phyloP scores from a whole-genome alignment of 2,113 vertebrate genomes.

The Hymenochirus boettgeri region DNA sequence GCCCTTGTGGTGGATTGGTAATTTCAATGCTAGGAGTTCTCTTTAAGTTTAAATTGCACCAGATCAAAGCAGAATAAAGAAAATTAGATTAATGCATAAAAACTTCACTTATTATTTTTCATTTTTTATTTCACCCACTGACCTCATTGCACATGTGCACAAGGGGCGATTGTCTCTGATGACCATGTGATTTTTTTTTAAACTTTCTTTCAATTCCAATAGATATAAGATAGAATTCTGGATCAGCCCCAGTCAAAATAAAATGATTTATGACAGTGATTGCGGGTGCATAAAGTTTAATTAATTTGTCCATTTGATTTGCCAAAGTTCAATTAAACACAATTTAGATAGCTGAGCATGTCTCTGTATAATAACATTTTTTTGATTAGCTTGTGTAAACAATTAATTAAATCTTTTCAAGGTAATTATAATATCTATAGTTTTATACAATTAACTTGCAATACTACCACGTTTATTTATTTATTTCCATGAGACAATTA shows the following conservation, averaged over 20 bases:
- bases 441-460: conserved; percentile 10
- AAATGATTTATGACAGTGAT: neutral
- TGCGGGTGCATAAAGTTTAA: conserved; percentile 4
- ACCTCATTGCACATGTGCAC: too few relatives aligned
- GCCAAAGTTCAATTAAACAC: neutral
- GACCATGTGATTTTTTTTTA: too few relatives aligned
- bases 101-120: too few relatives aligned
- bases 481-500: too few relatives aligned
- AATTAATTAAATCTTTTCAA: neutral
- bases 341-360: neutral
- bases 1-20: too few relatives aligned
- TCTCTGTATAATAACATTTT: neutral
- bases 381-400: conserved; percentile 15
- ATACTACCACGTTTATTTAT: conserved; percentile 14
- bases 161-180: too few relatives aligned
- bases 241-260: neutral
- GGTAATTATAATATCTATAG: conserved; percentile 14
- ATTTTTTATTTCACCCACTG: too few relatives aligned
- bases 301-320: conserved; percentile 21
- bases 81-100: too few relatives aligned
- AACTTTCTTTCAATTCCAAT: neutral
- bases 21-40: too few relatives aligned
- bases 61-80: too few relatives aligned
- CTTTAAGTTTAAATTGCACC: too few relatives aligned
- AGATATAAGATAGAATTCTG: neutral